Percentiles rank a stretch among this genome's conserved stretches.
These are phyloP conservation scores for Crenichthys baileyi DNA, from an alignment of 2,797 vertebrate species.

Conservation along the genomic window DNA sequence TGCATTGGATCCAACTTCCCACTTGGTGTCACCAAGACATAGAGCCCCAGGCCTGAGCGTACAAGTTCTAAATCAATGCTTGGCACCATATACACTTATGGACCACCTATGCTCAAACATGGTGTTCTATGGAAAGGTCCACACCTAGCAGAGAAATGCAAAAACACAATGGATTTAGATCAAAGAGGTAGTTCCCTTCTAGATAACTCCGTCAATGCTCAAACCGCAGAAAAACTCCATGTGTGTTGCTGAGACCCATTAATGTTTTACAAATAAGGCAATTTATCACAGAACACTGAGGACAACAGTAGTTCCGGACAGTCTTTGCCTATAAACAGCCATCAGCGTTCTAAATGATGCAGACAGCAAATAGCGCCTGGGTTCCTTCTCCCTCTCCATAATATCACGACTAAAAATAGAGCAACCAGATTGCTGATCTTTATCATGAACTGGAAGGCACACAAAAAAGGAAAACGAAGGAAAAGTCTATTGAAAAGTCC, in stretches of 20 bases:
- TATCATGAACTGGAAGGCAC: slow-evolving; percentile 55
- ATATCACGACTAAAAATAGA: slow-evolving; percentile 66
- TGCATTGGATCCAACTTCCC: too few species aligned
- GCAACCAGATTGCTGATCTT: slow-evolving; percentile 68
- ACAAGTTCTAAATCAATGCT: not conserved
- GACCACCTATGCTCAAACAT: not conserved
- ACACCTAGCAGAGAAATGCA: not conserved
- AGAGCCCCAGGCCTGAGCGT: not conserved
- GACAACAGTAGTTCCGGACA: slow-evolving; percentile 23
- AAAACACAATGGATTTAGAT: not conserved
- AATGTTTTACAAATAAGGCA: slow-evolving; percentile 53
- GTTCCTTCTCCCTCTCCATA: slow-evolving; percentile 18
- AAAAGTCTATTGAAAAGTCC: slow-evolving; percentile 25
- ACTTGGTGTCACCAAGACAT: not conserved
- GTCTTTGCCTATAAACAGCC: slow-evolving; percentile 32
- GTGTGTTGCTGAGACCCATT: slow-evolving; percentile 23
- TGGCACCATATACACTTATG: not conserved
- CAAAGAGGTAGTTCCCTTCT: not conserved
- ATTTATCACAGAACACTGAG: slow-evolving; percentile 39
- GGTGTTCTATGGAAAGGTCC: not conserved
- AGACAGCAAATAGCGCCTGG: slow-evolving; percentile 18
- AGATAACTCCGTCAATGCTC: not conserved
- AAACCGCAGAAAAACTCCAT: slow-evolving; percentile 17
- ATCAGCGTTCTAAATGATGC: slow-evolving; percentile 28
- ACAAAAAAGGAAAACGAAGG: slow-evolving; percentile 10